Conservation (phyloP, 1,140 invertebrate species). For the Drosophila kepulauana region DNA sequence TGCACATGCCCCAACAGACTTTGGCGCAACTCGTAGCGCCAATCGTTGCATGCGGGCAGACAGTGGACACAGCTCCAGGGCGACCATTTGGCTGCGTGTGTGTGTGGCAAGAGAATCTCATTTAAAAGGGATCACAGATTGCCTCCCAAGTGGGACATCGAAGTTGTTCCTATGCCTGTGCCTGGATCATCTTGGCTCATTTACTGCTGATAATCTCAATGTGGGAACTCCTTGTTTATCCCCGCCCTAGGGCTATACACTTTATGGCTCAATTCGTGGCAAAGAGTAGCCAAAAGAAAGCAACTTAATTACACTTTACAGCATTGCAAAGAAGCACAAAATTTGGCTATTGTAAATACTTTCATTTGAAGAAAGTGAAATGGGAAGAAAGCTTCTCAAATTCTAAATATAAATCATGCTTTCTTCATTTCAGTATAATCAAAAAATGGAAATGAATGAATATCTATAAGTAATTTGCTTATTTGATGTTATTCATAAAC, state of each 20-base stretch:
- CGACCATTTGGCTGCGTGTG: constrained; percentile 27
- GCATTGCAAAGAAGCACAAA: not conserved
- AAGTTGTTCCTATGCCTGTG: too few relatives aligned
- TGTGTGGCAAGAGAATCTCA: not conserved
- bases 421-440: too few relatives aligned
- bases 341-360: too few relatives aligned
- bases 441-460: too few relatives aligned
- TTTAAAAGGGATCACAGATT: not conserved
- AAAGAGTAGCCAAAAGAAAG: not conserved
- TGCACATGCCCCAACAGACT: constrained; percentile 15
- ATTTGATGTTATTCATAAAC: too few relatives aligned
- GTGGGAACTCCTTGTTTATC: not conserved
- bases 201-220: not conserved
- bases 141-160: not conserved
- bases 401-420: too few relatives aligned
- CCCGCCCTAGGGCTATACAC: not conserved
- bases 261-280: not conserved
- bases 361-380: too few relatives aligned
- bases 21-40: constrained; percentile 38
- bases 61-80: constrained; percentile 33
- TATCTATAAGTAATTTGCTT: too few relatives aligned
- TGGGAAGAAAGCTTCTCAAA: too few relatives aligned
- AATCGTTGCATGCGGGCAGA: constrained; percentile 32
- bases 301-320: not conserved
- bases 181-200: not conserved